Evolutionary conservation across 2,888 invertebrate species (phyloP).

Genomic region (Nephrocerus scutellatus): DNA sequence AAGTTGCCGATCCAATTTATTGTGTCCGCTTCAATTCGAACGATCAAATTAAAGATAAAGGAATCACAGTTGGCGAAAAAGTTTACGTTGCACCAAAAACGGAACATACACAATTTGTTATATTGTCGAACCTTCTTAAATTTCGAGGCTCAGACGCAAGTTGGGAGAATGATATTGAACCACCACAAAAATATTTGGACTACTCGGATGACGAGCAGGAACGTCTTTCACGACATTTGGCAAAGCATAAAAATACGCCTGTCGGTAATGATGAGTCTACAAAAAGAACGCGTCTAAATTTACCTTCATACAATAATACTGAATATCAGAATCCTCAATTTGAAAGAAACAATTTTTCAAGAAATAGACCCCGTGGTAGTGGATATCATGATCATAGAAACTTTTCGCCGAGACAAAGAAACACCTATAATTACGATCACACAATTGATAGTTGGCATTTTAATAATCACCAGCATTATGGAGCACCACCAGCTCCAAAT

Average conservation of each 20-base stretch:
- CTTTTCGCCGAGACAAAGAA: slow-evolving; percentile 20
- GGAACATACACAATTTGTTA: slow-evolving; percentile 67
- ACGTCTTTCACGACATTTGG: slow-evolving; percentile 48
- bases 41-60: slow-evolving; percentile 64
- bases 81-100: slow-evolving; percentile 80
- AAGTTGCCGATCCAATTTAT: slow-evolving; percentile 77
- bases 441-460: slow-evolving; percentile 41
- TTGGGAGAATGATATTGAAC: slow-evolving; percentile 76
- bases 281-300: slow-evolving; percentile 14
- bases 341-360: no score
- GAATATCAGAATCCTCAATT: no score
- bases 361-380: no score
- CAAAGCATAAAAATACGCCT: slow-evolving; percentile 36
- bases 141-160: slow-evolving; percentile 82
- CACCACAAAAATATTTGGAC: slow-evolving; percentile 63
- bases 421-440: slow-evolving; percentile 32
- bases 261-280: slow-evolving; percentile 21
- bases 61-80: slow-evolving; percentile 59
- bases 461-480: slow-evolving; percentile 36
- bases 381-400: no score
- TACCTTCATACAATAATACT: no score
- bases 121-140: slow-evolving; percentile 64
- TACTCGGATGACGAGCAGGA: slow-evolving; percentile 90
- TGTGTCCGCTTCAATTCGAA: slow-evolving; percentile 81
- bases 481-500: no score